phyloP scores from a whole-genome alignment of 2,797 vertebrate species.

The Antrozous pallidus region DNA sequence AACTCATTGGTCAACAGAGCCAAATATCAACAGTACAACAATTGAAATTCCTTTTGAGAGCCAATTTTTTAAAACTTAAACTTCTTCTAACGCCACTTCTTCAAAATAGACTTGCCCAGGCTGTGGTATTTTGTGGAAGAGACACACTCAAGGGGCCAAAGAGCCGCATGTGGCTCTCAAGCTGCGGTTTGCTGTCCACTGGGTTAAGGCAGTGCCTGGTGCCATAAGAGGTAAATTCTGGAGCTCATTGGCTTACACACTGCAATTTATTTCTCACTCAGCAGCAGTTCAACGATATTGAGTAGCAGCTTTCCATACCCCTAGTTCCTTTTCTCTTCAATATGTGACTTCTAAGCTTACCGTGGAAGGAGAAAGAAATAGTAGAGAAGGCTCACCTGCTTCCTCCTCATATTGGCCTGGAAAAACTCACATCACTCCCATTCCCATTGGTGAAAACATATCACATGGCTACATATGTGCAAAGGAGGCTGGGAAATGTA shows the following conservation, averaged over 20 bases:
- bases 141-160: no score
- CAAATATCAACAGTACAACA: no score
- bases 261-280: background rate
- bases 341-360: background rate
- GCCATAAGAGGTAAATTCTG: background rate
- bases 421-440: background rate
- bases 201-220: no score
- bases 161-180: no score
- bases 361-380: background rate
- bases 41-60: no score
- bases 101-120: no score
- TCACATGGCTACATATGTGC: background rate
- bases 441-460: background rate
- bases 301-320: background rate
- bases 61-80: no score
- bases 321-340: background rate
- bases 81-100: no score
- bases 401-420: background rate
- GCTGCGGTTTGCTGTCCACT: no score
- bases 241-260: background rate
- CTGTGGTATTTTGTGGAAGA: no score
- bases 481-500: conserved; percentile 23
- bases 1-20: no score
- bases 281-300: background rate
- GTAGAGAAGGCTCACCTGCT: background rate